These are phyloP conservation scores for Bovichtus variegatus DNA, from an alignment of 2,797 vertebrate genomes.

Conservation along the genomic window DNA sequence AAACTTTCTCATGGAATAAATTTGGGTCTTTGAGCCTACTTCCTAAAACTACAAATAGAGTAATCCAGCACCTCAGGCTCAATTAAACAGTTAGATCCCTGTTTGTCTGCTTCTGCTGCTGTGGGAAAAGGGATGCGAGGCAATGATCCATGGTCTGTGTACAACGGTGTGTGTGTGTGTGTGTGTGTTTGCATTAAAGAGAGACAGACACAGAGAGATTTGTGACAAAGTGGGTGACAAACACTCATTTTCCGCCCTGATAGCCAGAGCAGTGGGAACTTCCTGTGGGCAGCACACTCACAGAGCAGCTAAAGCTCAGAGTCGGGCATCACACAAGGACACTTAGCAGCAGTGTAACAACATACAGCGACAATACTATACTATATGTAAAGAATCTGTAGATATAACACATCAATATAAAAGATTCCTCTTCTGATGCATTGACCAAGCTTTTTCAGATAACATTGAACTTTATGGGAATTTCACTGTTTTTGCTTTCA, in stretches of 20 bases:
- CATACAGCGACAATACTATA: slow-evolving; percentile 13
- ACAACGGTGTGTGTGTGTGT: slow-evolving; percentile 15
- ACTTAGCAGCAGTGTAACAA: slow-evolving; percentile 26
- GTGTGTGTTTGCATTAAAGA: background rate
- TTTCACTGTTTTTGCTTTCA: background rate
- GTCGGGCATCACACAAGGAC: slow-evolving; percentile 8
- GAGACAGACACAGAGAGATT: slow-evolving; percentile 35
- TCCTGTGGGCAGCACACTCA: slow-evolving; percentile 80
- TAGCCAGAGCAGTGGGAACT: slow-evolving; percentile 86
- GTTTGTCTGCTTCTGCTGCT: slow-evolving; percentile 29
- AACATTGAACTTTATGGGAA: background rate
- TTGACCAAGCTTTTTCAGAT: background rate
- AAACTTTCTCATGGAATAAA: slow-evolving; percentile 60
- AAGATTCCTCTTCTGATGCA: background rate
- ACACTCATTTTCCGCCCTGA: slow-evolving; percentile 86
- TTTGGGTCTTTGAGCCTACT: slow-evolving; percentile 35
- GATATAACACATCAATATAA: background rate
- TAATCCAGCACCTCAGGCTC: slow-evolving; percentile 53
- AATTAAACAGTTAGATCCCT: slow-evolving; percentile 66
- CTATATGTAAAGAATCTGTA: background rate
- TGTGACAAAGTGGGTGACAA: slow-evolving; percentile 79
- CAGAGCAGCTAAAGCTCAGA: slow-evolving; percentile 55
- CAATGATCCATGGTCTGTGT: slow-evolving; percentile 52
- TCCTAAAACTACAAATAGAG: slow-evolving; percentile 44
- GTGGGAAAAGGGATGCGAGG: slow-evolving; percentile 70